Percentiles rank a stretch among this genome's conserved stretches.
These are phyloP conservation scores for Scaptomyza graminum DNA, from an alignment of 1,140 invertebrate genomes.

Conservation along the genomic window DNA sequence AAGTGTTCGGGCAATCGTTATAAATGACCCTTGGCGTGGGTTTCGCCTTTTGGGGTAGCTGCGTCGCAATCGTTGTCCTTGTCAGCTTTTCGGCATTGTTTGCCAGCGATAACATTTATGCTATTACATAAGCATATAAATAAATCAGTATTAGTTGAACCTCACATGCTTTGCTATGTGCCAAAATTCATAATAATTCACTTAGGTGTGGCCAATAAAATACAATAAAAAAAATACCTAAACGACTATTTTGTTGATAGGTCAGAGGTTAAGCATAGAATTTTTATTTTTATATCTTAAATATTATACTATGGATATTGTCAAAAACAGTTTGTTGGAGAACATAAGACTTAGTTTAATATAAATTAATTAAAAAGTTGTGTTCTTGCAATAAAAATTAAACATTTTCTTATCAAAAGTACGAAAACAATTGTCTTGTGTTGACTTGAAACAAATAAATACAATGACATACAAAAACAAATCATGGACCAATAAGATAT, in stretches of 20 bases:
- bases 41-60: conserved; percentile 13
- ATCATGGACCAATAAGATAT: no score
- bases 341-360: no score
- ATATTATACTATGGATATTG: no score
- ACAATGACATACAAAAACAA: no score
- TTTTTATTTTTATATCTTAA: no score
- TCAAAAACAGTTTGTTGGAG: no score
- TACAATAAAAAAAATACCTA: conserved; percentile 54
- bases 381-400: no score
- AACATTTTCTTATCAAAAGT: no score
- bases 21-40: conserved; percentile 70
- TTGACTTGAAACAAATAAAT: no score
- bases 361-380: no score
- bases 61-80: conserved; percentile 20
- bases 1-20: conserved; percentile 61
- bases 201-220: conserved; percentile 41
- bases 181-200: conserved; percentile 63
- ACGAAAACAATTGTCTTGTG: no score
- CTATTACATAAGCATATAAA: conserved; percentile 79
- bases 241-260: neutral
- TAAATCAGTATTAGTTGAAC: conserved; percentile 78
- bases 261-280: neutral
- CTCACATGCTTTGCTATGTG: conserved; percentile 23
- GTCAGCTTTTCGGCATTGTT: conserved; percentile 54
- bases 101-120: conserved; percentile 76